These are phyloP conservation scores for Caranx melampygus DNA, from an alignment of 2,113 vertebrate species.

Conservation along the genomic window DNA sequence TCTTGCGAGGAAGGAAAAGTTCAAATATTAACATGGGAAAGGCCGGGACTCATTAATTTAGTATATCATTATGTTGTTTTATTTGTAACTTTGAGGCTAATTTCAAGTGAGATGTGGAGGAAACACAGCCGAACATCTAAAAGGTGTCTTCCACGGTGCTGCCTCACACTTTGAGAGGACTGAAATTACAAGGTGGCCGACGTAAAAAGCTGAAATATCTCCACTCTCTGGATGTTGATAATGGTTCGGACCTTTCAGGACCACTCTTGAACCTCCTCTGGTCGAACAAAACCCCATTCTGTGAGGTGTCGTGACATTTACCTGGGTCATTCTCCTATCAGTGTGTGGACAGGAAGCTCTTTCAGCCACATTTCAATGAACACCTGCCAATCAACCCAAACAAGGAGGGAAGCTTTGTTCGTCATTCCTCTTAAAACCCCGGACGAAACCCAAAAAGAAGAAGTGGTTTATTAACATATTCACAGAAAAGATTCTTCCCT, in stretches of 20 bases:
- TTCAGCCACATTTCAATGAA: conserved; percentile 48
- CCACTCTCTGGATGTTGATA: conserved; percentile 19
- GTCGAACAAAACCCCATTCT: conserved; percentile 44
- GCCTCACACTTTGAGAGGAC: neutral
- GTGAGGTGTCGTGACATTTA: conserved; percentile 71
- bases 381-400: conserved; percentile 61
- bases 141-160: neutral
- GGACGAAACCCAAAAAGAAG: neutral
- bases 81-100: conserved; percentile 19
- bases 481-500: neutral
- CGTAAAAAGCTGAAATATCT: neutral
- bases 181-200: neutral
- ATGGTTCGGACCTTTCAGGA: conserved; percentile 50
- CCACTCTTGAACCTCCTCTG: conserved; percentile 22
- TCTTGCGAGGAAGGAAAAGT: conserved; percentile 29
- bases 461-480: neutral
- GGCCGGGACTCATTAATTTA: neutral
- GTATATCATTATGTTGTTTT: conserved; percentile 9
- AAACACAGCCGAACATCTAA: neutral
- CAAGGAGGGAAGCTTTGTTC: neutral
- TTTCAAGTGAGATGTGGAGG: conserved; percentile 3
- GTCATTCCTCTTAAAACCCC: conserved; percentile 8
- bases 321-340: conserved; percentile 33
- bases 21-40: conserved; percentile 55
- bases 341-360: conserved; percentile 54